Evolutionary conservation across 2,797 vertebrate genomes (phyloP).

Genomic region (Octomys mimax): DNA sequence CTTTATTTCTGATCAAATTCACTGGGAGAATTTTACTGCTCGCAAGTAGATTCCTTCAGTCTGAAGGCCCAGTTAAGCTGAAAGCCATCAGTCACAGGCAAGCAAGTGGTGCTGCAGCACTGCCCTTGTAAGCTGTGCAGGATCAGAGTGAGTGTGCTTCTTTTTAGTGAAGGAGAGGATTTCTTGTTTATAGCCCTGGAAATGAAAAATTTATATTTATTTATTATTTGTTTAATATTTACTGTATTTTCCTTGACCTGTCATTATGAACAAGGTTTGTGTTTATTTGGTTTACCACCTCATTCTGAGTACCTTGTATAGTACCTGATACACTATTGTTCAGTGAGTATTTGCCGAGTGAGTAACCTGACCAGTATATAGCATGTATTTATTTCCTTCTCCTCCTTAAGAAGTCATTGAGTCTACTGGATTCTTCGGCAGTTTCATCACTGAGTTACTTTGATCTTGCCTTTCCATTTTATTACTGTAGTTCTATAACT

Average conservation of each 20-base stretch:
- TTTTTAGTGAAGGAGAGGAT: not conserved
- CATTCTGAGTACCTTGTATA: constrained; percentile 21
- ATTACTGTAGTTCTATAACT: not conserved
- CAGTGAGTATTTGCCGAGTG: constrained; percentile 43
- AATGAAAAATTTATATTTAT: constrained; percentile 34
- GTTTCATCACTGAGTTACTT: not conserved
- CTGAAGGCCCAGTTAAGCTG: constrained; percentile 4
- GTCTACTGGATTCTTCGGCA: not conserved
- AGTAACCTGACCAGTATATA: not conserved
- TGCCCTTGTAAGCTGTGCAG: not conserved
- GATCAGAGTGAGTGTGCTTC: not conserved
- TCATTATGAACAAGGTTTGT: not conserved
- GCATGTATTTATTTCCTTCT: not conserved
- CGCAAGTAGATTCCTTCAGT: not conserved
- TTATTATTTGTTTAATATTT: constrained; percentile 23
- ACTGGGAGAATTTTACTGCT: constrained; percentile 18
- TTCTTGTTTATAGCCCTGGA: constrained; percentile 13
- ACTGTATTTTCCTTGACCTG: not conserved
- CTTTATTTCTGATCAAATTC: constrained; percentile 35
- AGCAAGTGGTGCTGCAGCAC: not conserved
- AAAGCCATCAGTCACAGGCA: not conserved
- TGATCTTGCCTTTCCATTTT: constrained; percentile 50
- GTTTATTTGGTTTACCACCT: constrained; percentile 37
- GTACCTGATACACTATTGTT: not conserved
- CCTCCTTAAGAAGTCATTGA: not conserved